Percentiles rank a stretch among this genome's conserved stretches.
phyloP scores from a whole-genome alignment of 2,113 vertebrate species.

The Sceloporus undulatus region DNA sequence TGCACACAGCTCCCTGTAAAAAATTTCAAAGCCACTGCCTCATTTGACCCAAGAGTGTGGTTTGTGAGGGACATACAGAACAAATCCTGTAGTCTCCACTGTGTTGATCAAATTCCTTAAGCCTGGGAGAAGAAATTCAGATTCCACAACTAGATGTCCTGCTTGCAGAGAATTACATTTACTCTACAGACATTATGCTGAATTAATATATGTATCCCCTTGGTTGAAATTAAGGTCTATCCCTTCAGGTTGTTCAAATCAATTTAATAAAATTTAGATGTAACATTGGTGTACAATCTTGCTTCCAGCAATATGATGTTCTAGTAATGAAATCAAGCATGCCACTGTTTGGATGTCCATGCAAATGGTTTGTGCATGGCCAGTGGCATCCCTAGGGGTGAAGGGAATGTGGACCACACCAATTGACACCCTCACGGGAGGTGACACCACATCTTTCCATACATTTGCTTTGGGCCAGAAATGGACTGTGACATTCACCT shows the following conservation, averaged over 20 bases:
- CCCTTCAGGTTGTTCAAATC: background rate
- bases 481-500: too few species aligned
- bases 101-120: constrained; percentile 31
- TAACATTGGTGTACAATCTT: background rate
- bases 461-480: too few species aligned
- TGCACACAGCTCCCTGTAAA: constrained; percentile 15
- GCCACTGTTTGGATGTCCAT: background rate
- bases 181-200: background rate
- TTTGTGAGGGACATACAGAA: background rate
- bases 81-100: background rate
- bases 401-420: too few species aligned
- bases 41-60: constrained; percentile 18
- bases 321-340: background rate
- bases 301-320: background rate
- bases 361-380: too few species aligned
- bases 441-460: too few species aligned
- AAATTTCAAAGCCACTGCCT: constrained; percentile 35
- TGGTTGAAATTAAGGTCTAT: constrained; percentile 10
- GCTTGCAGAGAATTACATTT: background rate
- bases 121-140: constrained; percentile 13
- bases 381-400: too few species aligned
- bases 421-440: too few species aligned
- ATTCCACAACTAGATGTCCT: background rate
- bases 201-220: background rate
- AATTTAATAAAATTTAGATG: background rate